Evolutionary conservation across 2,797 vertebrate genomes (phyloP), one percentile per base, ranked within the genome.

Genomic region (Melanotaenia trifasciata): DNA sequence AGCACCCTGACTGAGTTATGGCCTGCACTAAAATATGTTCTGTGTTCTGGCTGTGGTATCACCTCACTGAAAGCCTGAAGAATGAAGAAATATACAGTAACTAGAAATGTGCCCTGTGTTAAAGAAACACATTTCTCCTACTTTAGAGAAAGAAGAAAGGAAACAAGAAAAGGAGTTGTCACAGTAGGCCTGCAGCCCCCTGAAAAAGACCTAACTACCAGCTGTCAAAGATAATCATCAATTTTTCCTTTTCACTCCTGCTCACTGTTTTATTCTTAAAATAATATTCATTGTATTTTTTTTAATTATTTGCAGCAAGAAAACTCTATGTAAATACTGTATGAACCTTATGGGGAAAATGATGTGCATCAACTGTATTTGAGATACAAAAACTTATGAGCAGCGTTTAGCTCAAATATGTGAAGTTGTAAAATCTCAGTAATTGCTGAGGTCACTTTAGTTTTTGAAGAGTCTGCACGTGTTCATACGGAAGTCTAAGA

Each of bases 161-260:
- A 77, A 73, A 67, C 58, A 54, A 67, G 57, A 58, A 45, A 12
- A 4, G 16, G 28, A 24, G 59, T 74, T 63, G 58, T 83, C 63
- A 76, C 67, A n/a, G 59, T 26, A 43, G 61, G 61, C 58, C 40
- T 61, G 47, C 60, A 71, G 58, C 70, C 64, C 38, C 58, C 40
- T 58, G 66, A 62, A 77, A 81, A 63, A 50, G 58, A 81, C 62
- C 80, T 78, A 74, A 62, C 76, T 70, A 67, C 58, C 64, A 69
- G 68, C 74, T 82, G 79, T 88, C 81, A 84, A 74, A 83, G 70
- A 38, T 72, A 81, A 77, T 80, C 74, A 71, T 72, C 67, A 57
- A 16, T 81, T 64, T 79, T 78, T 67, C 54, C 33, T 72, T 43
- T 51, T 45, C 40, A 62, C 24, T 51, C 57, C 22, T 58, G 26